Conservation (phyloP, 2,113 vertebrate species). For the Mixornis gularis region DNA sequence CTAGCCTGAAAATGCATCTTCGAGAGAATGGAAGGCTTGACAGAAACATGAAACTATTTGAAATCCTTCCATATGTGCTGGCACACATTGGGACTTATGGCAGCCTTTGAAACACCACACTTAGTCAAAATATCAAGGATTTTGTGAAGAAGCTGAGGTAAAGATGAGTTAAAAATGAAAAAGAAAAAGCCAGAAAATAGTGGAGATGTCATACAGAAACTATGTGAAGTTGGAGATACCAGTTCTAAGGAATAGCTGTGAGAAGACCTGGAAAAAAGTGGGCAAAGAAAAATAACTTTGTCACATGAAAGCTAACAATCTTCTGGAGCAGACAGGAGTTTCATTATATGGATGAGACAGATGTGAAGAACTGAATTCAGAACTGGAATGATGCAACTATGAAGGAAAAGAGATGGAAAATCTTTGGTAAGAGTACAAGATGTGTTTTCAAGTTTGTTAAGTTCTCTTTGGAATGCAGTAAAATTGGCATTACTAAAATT, state of each 20-base stretch:
- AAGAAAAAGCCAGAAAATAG: background rate
- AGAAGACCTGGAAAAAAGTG: background rate
- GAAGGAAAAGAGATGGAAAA: background rate
- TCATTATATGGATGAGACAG: background rate
- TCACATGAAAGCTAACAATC: background rate
- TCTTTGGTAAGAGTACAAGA: background rate
- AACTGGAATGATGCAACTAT: background rate
- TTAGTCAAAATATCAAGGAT: background rate
- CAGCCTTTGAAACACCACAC: background rate
- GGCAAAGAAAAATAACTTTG: background rate
- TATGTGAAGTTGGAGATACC: background rate
- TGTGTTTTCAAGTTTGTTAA: background rate
- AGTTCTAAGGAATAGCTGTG: background rate
- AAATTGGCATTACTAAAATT: background rate
- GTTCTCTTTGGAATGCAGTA: background rate
- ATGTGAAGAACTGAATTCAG: background rate
- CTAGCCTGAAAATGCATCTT: background rate
- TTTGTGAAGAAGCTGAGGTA: background rate
- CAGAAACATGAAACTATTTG: background rate
- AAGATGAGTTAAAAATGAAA: background rate
- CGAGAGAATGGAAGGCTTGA: background rate
- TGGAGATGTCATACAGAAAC: background rate
- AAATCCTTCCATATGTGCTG: background rate
- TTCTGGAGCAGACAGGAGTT: background rate
- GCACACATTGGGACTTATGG: background rate